Conservation (phyloP, 2,113 vertebrate genomes). For the Meles meles region DNA sequence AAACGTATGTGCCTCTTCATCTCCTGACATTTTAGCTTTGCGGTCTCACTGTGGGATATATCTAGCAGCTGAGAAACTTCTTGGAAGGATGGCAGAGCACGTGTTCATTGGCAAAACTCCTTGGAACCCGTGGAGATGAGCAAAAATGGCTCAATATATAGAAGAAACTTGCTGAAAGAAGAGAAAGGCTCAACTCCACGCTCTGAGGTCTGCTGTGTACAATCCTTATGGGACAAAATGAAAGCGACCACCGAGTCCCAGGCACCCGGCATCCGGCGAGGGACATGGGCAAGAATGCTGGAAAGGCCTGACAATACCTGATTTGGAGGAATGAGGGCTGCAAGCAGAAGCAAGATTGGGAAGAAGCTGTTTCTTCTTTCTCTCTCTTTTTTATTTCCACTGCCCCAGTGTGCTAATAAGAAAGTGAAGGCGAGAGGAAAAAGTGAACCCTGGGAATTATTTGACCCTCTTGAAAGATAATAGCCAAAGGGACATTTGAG, state of each 20-base stretch:
- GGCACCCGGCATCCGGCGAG: rapidly evolving
- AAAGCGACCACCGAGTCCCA: not conserved
- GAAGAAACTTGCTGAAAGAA: not conserved
- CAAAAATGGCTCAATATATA: not conserved
- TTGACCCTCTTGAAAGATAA: not conserved
- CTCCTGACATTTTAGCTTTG: constrained; percentile 28
- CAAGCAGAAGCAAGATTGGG: not conserved
- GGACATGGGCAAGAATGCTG: not conserved
- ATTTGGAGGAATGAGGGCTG: not conserved
- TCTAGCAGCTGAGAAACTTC: not conserved
- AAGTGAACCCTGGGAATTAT: not conserved
- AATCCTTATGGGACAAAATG: rapidly evolving
- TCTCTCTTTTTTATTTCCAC: not conserved
- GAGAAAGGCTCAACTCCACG: not conserved
- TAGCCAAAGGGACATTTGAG: not conserved
- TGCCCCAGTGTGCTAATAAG: not conserved
- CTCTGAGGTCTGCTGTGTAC: not conserved
- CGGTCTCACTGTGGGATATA: not conserved
- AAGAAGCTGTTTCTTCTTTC: not conserved
- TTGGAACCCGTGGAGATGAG: not conserved
- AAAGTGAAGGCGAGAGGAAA: not conserved
- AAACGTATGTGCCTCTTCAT: constrained; percentile 2
- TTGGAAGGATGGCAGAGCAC: constrained; percentile 9
- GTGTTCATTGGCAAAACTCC: not conserved
- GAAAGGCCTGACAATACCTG: not conserved